Percentiles rank a stretch among this genome's conserved stretches.
Evolutionary conservation across 2,113 vertebrate genomes (phyloP).

Genomic region (Cettia cetti): DNA sequence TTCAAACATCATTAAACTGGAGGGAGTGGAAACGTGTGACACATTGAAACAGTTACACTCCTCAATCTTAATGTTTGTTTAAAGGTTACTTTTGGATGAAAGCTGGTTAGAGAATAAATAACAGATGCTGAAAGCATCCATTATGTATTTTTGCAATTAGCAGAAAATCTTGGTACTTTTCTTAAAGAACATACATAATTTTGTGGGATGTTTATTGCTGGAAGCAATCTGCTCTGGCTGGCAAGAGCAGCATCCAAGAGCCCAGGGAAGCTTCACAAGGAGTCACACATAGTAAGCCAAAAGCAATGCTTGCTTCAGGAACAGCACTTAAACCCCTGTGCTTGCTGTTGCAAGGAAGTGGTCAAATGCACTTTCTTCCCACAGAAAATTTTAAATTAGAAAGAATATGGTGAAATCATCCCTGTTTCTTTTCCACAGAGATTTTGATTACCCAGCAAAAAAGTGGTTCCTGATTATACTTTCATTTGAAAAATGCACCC

Average conservation of each 20-base stretch:
- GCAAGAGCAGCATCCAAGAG: slow-evolving; percentile 45
- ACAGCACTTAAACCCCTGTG: not conserved
- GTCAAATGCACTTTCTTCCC: not conserved
- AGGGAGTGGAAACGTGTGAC: slow-evolving; percentile 21
- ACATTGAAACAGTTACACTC: slow-evolving; percentile 64
- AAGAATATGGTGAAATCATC: not conserved
- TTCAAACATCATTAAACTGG: slow-evolving; percentile 11
- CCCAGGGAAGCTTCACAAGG: slow-evolving; percentile 40
- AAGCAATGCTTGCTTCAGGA: slow-evolving; percentile 43
- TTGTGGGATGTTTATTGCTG: slow-evolving; percentile 71
- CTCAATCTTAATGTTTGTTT: slow-evolving; percentile 71
- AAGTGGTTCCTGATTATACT: not conserved
- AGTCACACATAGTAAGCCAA: slow-evolving; percentile 62
- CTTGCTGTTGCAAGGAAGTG: not conserved
- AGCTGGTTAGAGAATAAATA: slow-evolving; percentile 69
- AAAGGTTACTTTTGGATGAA: slow-evolving; percentile 77
- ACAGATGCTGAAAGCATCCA: slow-evolving; percentile 72
- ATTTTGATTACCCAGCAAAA: not conserved
- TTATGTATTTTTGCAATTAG: slow-evolving; percentile 80
- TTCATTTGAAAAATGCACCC: not conserved
- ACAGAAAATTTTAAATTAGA: slow-evolving; percentile 6
- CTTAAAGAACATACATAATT: slow-evolving; percentile 74
- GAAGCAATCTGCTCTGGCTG: slow-evolving; percentile 38
- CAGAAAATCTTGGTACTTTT: slow-evolving; percentile 71
- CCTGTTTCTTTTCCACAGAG: not conserved